These are phyloP conservation scores for Caenorhabditis uteleia DNA, from an alignment of 2,888 invertebrate species.

Conservation along the genomic window DNA sequence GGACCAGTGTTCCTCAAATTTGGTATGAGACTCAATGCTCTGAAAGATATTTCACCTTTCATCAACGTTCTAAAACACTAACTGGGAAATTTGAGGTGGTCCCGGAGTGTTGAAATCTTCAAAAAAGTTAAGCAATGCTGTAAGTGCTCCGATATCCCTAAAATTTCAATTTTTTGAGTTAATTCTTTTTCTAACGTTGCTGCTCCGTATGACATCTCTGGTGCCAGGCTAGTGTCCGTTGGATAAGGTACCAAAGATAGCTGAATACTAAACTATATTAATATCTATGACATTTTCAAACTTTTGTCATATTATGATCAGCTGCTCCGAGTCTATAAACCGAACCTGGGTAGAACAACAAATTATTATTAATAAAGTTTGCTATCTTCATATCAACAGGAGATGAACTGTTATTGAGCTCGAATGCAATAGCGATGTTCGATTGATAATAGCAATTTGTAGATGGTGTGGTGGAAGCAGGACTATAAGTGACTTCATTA, in stretches of 20 bases:
- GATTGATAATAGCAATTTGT: constrained; percentile 25
- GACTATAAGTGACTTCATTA: not conserved
- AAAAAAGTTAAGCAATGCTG: not conserved
- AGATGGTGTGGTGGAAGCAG: not conserved
- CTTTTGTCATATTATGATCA: not conserved
- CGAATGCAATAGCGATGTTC: constrained; percentile 18
- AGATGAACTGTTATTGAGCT: constrained; percentile 1
- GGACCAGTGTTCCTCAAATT: constrained; percentile 1
- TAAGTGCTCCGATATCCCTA: not conserved
- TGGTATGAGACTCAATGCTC: constrained; percentile 11
- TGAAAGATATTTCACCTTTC: no score
- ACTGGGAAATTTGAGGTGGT: not conserved
- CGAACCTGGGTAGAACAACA: constrained; percentile 12
- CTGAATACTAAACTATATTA: not conserved
- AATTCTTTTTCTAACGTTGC: no score
- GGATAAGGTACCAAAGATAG: constrained; percentile 24
- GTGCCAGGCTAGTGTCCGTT: not conserved
- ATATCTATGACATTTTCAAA: not conserved
- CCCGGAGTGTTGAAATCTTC: not conserved
- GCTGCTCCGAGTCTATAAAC: constrained; percentile 8
- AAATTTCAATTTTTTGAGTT: no score
- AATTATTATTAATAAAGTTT: constrained; percentile 8
- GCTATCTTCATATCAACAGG: constrained; percentile 8
- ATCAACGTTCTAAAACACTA: no score
- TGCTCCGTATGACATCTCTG: constrained; percentile 10